Evolutionary conservation across 2,113 vertebrate genomes (phyloP).

Genomic region (Phrynocephalus versicolor): DNA sequence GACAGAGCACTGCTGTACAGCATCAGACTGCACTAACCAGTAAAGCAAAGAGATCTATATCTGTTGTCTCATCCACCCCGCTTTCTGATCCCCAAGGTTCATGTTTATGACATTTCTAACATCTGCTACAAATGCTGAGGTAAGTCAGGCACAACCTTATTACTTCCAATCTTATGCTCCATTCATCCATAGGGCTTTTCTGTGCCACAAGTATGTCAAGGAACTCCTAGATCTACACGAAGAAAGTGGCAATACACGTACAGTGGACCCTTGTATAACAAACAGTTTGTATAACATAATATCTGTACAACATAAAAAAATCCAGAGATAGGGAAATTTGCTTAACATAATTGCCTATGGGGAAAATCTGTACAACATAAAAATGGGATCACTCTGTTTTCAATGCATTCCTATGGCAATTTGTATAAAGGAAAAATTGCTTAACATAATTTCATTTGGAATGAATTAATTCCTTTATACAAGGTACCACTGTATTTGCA

Average conservation of each 20-base stretch:
- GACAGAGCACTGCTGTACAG: conserved; percentile 58
- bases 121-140: conserved; percentile 73
- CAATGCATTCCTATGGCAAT: too few relatives aligned
- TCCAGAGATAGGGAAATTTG: too few relatives aligned
- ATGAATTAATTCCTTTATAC: too few relatives aligned
- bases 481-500: too few relatives aligned
- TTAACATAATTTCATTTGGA: too few relatives aligned
- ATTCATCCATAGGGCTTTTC: conserved; percentile 66
- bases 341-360: too few relatives aligned
- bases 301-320: too few relatives aligned
- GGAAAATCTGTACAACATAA: too few relatives aligned
- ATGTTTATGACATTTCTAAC: conserved; percentile 73
- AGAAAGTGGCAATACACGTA: conserved; percentile 45
- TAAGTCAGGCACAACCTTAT: conserved; percentile 75
- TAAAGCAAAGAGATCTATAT: conserved; percentile 68
- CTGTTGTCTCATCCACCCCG: conserved; percentile 59
- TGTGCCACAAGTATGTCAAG: conserved; percentile 49
- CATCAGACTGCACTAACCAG: conserved; percentile 60
- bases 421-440: too few relatives aligned
- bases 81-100: conserved; percentile 71
- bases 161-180: conserved; percentile 72
- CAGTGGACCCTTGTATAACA: too few relatives aligned
- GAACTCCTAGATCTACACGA: conserved; percentile 42
- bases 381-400: too few relatives aligned
- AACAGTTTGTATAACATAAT: too few relatives aligned